A percentile compares a stretch with the other conserved stretches of the same genome.
Evolutionary conservation across 2,888 invertebrate genomes (phyloP).

Genomic region (Eristalis pertinax): DNA sequence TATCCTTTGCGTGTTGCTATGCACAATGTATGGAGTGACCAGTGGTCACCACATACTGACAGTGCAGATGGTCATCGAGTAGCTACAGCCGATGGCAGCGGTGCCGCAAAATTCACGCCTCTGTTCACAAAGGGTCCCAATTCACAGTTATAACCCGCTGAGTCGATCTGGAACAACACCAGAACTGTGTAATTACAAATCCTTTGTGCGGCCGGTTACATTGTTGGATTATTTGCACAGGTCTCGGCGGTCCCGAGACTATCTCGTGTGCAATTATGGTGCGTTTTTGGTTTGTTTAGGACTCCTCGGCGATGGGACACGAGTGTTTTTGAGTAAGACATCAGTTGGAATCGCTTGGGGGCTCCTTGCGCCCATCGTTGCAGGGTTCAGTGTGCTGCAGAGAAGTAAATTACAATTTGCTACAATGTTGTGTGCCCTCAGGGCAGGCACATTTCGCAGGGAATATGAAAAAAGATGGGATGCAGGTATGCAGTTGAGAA

Average conservation of each 20-base stretch:
- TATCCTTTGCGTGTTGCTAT: constrained; percentile 54
- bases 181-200: constrained; percentile 59
- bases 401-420: no score
- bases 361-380: not conserved
- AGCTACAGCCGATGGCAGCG: not conserved
- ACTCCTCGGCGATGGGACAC: not conserved
- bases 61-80: constrained; percentile 28
- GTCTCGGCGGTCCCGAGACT: not conserved
- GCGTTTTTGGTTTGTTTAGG: not conserved
- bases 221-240: constrained; percentile 52
- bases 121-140: constrained; percentile 62
- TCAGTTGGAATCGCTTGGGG: not conserved
- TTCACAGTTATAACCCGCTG: constrained; percentile 35
- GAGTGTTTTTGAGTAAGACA: not conserved
- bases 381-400: not conserved
- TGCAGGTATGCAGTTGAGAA: not conserved
- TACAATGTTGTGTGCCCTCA: not conserved
- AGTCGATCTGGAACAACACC: constrained; percentile 35
- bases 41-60: constrained; percentile 37
- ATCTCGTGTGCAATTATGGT: not conserved
- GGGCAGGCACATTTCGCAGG: not conserved
- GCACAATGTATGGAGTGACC: constrained; percentile 38
- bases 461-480: not conserved
- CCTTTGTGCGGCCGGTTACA: constrained; percentile 44
- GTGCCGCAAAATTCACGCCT: constrained; percentile 52